A percentile compares a stretch with the other conserved stretches of the same genome.
Evolutionary conservation across 2,113 vertebrate genomes (phyloP).

Genomic region (Antechinus stuartii): DNA sequence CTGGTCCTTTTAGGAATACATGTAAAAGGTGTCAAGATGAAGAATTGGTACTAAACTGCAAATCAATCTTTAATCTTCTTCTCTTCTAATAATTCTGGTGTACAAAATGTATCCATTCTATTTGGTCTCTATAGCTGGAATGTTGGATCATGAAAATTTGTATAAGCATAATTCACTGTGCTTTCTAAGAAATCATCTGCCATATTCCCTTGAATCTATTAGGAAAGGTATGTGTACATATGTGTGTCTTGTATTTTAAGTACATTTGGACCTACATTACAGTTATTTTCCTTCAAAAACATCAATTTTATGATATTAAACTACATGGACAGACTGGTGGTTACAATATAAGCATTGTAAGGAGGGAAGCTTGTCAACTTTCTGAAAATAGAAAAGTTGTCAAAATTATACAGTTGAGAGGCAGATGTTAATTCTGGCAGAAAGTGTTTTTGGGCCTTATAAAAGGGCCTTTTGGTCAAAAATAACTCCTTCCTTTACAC

Average conservation of each 20-base stretch:
- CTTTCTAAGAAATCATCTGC: background rate
- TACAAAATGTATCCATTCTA: background rate
- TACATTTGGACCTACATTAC: background rate
- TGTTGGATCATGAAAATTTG: background rate
- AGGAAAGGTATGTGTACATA: background rate
- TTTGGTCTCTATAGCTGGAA: background rate
- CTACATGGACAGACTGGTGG: background rate
- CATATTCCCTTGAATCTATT: background rate
- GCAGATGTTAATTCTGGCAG: background rate
- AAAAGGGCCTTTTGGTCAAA: background rate
- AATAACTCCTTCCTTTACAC: background rate
- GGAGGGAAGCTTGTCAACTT: background rate
- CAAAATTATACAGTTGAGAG: background rate
- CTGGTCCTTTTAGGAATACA: background rate
- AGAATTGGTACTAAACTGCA: background rate
- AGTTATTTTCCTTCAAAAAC: background rate
- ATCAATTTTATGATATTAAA: background rate
- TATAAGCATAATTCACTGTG: background rate
- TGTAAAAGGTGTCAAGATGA: background rate
- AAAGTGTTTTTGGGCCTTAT: background rate
- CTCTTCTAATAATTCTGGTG: background rate
- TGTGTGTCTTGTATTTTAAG: background rate
- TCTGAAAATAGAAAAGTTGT: slow-evolving; percentile 1
- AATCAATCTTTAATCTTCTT: background rate
- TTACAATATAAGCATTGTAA: background rate